A percentile compares a stretch with the other conserved stretches of the same genome.
Conservation (phyloP, 2,888 invertebrate species). For the Andrena chrysosceles region DNA sequence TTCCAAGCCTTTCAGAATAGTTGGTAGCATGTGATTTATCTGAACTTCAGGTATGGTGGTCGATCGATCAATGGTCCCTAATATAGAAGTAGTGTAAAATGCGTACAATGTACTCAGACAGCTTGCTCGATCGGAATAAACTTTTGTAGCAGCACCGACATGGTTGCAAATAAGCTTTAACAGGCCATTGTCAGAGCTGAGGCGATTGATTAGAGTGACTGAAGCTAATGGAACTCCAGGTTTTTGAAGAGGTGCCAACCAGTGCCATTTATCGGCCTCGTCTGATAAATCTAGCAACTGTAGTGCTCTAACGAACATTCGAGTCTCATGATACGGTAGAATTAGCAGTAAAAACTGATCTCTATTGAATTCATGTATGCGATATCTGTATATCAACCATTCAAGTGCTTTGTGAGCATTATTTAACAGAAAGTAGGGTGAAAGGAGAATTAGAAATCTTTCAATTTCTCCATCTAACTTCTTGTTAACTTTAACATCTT, state of each 20-base stretch:
- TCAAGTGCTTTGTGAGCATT: conserved; percentile 96
- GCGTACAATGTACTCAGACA: conserved; percentile 90
- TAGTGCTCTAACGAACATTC: conserved; percentile 92
- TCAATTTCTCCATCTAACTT: conserved; percentile 91
- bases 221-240: conserved; percentile 91
- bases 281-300: conserved; percentile 90
- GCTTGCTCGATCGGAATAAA: conserved; percentile 87
- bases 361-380: conserved; percentile 95
- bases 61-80: conserved; percentile 89
- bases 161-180: conserved; percentile 88
- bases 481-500: conserved; percentile 90
- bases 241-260: conserved; percentile 91
- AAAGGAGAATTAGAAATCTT: conserved; percentile 92
- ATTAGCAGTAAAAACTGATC: conserved; percentile 92
- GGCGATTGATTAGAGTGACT: conserved; percentile 90
- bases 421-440: conserved; percentile 95
- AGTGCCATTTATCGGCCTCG: conserved; percentile 89
- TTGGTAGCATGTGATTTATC: conserved; percentile 89
- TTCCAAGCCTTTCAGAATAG: conserved; percentile 90
- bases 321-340: conserved; percentile 97
- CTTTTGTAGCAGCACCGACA: conserved; percentile 87
- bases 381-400: conserved; percentile 96
- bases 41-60: conserved; percentile 88
- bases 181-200: conserved; percentile 88
- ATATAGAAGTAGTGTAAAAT: conserved; percentile 92